Conservation (phyloP, 2,888 invertebrate species). For the Tholera decimalis region DNA sequence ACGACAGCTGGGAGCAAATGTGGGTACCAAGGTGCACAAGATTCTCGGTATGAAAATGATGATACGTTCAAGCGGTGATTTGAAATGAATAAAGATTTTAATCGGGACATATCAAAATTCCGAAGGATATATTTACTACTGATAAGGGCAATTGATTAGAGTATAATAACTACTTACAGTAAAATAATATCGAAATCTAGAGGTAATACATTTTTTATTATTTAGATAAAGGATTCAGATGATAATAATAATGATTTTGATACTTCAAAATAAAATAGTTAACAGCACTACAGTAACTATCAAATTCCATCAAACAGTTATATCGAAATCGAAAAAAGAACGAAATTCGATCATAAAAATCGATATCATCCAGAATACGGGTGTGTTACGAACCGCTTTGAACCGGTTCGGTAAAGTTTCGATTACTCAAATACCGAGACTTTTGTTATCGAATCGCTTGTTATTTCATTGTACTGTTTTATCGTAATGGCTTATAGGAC, state of each 20-base stretch:
- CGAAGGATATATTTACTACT: not conserved
- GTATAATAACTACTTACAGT: too few relatives aligned
- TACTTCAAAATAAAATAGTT: not conserved
- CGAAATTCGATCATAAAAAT: slow-evolving; percentile 26
- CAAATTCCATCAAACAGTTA: not conserved
- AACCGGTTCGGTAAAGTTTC: slow-evolving; percentile 66
- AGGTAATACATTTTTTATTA: not conserved
- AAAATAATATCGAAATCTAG: not conserved
- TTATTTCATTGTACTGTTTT: slow-evolving; percentile 67
- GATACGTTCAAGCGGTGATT: not conserved
- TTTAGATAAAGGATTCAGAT: not conserved
- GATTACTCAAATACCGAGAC: slow-evolving; percentile 67
- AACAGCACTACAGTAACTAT: not conserved
- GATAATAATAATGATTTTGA: not conserved
- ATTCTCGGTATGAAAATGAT: too few relatives aligned
- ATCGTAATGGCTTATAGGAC: slow-evolving; percentile 59
- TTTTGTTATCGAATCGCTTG: slow-evolving; percentile 68
- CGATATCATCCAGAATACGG: slow-evolving; percentile 51
- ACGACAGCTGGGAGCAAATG: too few relatives aligned
- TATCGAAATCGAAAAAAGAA: slow-evolving; percentile 5
- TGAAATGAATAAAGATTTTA: not conserved
- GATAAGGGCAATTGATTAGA: not conserved
- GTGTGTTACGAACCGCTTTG: slow-evolving; percentile 13
- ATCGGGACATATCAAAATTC: not conserved
- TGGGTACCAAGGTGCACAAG: too few relatives aligned